A percentile compares a stretch with the other conserved stretches of the same genome.
phyloP scores from a whole-genome alignment of 2,797 vertebrate genomes.

The Pagetopsis macropterus region DNA sequence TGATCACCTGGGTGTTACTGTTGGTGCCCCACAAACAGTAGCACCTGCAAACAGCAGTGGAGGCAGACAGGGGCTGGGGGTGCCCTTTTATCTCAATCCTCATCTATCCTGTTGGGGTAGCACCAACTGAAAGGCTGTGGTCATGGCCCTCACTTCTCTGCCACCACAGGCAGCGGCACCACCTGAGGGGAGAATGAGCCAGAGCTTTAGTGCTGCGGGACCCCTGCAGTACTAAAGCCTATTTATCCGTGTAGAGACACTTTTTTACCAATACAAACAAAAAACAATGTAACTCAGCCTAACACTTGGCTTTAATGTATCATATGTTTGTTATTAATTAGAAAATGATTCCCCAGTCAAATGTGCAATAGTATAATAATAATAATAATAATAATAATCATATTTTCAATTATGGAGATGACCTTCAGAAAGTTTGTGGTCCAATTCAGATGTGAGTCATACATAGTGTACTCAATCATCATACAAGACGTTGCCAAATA shows the following conservation, averaged over 20 bases:
- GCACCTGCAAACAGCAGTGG: slow-evolving; percentile 67
- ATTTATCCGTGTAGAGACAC: slow-evolving; percentile 38
- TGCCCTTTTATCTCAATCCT: slow-evolving; percentile 77
- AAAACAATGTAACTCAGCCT: neutral
- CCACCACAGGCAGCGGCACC: slow-evolving; percentile 80
- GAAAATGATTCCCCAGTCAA: neutral
- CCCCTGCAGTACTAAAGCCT: slow-evolving; percentile 39
- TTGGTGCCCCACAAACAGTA: slow-evolving; percentile 83
- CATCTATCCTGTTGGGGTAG: slow-evolving; percentile 76
- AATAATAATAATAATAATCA: too few species aligned
- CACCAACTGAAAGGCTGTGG: slow-evolving; percentile 86
- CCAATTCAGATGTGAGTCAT: slow-evolving; percentile 4
- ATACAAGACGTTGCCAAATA: slow-evolving; percentile 24
- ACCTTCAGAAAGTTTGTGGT: slow-evolving; percentile 4
- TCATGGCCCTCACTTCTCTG: slow-evolving; percentile 60
- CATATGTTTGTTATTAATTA: neutral
- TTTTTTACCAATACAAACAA: slow-evolving; percentile 22
- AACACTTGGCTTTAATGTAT: neutral
- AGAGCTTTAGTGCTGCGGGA: slow-evolving; percentile 54
- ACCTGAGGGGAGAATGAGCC: slow-evolving; percentile 65
- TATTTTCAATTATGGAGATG: neutral
- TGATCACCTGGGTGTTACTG: slow-evolving; percentile 89
- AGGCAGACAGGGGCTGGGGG: slow-evolving; percentile 64
- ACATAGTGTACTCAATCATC: slow-evolving; percentile 8
- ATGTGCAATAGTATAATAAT: neutral